Base-by-base conservation (phyloP, 2,888 invertebrate species). In the Pammene aurita region DNA sequence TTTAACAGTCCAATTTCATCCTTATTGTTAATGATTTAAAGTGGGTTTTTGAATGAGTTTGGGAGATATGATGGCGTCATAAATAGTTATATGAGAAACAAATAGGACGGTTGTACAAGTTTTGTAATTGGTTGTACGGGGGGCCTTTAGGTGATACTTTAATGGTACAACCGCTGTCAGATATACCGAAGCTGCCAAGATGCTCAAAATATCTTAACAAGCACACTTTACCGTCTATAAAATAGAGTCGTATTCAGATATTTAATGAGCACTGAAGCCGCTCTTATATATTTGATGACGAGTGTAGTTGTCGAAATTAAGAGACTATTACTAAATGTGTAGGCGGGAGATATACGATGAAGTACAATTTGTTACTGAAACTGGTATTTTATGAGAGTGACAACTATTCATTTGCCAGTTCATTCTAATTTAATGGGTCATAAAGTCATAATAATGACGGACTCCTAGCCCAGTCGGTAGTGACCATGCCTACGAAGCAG, bases 51-150 rank as follows among this genome's bases (percentile, higher is more conserved):
- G 48, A 48, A 10, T 11, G 0, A 0, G 11, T 35, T 16, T 13
- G 13, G 16, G 13, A 7, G 38, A 14, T 34, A 46, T 0, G 16
- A 48, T 50, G 35, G 18, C 11, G 61, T 18, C 48, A 38, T 61
- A 61, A 60, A 48, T 60, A 57, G 57, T 68, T 41, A 16, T 44
- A 38, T 57, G 26, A 35, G 35, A 57, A 64, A 52, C 63, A 64
- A 64, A 64, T 54, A 38, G 18, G 14, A 48, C 18, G 26, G 46
- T 64, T 56, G 34, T 55, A 65, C 35, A 16, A 38, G 38, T 46
- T 13, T 38, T 50, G 42, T 58, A 66, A 66, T 66, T 58, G 52
- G 42, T 58, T 58, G n/a, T 52, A 52, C 34, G 52, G 58, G 58
- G 48, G 58, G 13, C 38, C 66, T 50, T 35, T 52, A 26, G 41